phyloP scores from a whole-genome alignment of 2,888 invertebrate species.

The Pachliopta kotzebuea region DNA sequence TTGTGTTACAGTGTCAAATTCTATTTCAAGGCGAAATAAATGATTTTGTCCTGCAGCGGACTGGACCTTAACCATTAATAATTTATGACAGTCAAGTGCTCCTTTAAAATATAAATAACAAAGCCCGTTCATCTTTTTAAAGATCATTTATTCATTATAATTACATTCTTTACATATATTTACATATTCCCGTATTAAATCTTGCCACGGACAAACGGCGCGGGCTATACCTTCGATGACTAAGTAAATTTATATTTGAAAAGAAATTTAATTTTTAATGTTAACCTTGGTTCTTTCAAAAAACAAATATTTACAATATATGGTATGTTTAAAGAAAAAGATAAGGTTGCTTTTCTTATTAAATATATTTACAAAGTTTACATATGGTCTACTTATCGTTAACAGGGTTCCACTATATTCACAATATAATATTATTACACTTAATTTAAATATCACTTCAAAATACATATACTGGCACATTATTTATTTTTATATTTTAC shows the following conservation, averaged over 20 bases:
- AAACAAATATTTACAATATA: not conserved
- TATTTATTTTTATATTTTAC: constrained; percentile 43
- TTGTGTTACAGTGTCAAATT: not conserved
- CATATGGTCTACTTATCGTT: not conserved
- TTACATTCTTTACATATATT: constrained; percentile 49
- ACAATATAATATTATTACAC: constrained; percentile 31
- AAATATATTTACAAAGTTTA: constrained; percentile 23
- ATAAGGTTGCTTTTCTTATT: not conserved
- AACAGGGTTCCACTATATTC: constrained; percentile 20
- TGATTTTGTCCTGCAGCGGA: constrained; percentile 13
- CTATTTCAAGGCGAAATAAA: constrained; percentile 14
- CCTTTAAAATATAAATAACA: constrained; percentile 33
- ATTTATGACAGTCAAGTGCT: constrained; percentile 40
- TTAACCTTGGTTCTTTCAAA: not conserved
- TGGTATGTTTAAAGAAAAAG: not conserved
- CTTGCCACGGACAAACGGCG: constrained; percentile 34
- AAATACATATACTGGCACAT: constrained; percentile 55
- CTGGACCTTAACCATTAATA: constrained; percentile 36
- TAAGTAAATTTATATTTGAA: constrained; percentile 6
- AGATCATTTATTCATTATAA: constrained; percentile 49
- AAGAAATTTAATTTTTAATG: not conserved
- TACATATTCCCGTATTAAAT: constrained; percentile 47
- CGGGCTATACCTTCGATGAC: constrained; percentile 11
- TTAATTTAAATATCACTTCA: constrained; percentile 44
- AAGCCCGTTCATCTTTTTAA: constrained; percentile 33